Percentiles rank a stretch among this genome's conserved stretches.
These are phyloP conservation scores for Malurus cyaneus DNA, from an alignment of 2,113 vertebrate species.

Conservation along the genomic window DNA sequence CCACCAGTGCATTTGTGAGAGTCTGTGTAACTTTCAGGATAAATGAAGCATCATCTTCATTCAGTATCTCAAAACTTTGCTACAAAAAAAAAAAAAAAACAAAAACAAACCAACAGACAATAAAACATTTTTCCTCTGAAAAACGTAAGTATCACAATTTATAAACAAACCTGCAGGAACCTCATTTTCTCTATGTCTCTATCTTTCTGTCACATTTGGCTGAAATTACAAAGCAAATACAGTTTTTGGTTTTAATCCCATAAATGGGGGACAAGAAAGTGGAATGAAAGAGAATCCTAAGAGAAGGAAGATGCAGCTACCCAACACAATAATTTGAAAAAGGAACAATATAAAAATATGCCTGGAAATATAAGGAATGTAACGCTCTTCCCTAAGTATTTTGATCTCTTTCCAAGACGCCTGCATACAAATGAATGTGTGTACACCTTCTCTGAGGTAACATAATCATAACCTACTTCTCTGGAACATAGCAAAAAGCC, in stretches of 20 bases:
- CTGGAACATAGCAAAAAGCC: background rate
- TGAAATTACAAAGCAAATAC: background rate
- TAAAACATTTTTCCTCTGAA: background rate
- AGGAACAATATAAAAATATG: background rate
- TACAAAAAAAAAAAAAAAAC: background rate
- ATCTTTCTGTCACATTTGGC: background rate
- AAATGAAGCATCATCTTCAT: constrained; percentile 66
- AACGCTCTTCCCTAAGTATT: background rate
- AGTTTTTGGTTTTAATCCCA: background rate
- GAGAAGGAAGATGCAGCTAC: background rate
- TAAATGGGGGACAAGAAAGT: background rate
- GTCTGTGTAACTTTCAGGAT: constrained; percentile 60
- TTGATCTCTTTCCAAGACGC: background rate
- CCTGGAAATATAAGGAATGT: background rate
- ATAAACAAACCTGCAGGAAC: background rate
- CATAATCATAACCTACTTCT: background rate
- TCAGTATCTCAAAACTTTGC: constrained; percentile 62
- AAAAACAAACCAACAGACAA: background rate
- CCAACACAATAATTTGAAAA: background rate
- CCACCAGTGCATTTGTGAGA: constrained; percentile 52
- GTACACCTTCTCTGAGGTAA: background rate
- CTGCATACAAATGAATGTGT: background rate
- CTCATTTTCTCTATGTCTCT: background rate
- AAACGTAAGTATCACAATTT: background rate
- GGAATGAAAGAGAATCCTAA: background rate